Percentiles rank a stretch among this genome's conserved stretches.
Conservation (phyloP, 2,113 vertebrate genomes). For the Camarhynchus parvulus region DNA sequence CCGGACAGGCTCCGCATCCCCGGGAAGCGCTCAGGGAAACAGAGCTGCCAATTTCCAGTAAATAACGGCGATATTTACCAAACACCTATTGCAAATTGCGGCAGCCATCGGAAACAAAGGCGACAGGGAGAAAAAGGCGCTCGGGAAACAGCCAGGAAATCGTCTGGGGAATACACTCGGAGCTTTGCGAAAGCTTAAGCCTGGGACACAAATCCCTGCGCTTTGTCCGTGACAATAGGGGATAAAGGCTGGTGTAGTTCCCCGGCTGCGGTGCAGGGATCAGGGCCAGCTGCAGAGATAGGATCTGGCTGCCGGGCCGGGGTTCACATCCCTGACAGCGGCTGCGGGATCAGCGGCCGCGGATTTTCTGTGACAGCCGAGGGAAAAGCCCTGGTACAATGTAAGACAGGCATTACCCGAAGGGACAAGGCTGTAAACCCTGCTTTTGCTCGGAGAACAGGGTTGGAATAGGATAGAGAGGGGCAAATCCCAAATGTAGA, state of each 20-base stretch:
- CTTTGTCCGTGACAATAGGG: slow-evolving; percentile 26
- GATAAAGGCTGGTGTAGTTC: background rate
- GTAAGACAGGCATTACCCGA: fast-evolving
- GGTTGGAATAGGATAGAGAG: background rate
- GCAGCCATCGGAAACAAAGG: background rate
- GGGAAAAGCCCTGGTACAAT: background rate
- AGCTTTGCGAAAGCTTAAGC: slow-evolving; percentile 5
- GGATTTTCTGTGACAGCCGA: fast-evolving
- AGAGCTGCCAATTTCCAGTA: fast-evolving
- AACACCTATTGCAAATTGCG: background rate
- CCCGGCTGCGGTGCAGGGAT: background rate
- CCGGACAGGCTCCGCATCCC: background rate
- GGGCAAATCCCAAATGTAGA: background rate
- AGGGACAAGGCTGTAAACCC: background rate
- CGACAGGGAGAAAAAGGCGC: background rate
- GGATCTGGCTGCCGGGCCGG: background rate
- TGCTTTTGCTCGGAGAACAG: background rate
- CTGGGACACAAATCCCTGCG: slow-evolving; percentile 17
- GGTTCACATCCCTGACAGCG: background rate
- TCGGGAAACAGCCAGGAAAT: background rate
- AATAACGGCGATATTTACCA: background rate
- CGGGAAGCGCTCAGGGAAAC: fast-evolving
- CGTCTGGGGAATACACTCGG: background rate
- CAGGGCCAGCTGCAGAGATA: background rate
- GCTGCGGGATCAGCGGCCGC: background rate